phyloP scores from a whole-genome alignment of 2,113 vertebrate species.

The Abramis brama region DNA sequence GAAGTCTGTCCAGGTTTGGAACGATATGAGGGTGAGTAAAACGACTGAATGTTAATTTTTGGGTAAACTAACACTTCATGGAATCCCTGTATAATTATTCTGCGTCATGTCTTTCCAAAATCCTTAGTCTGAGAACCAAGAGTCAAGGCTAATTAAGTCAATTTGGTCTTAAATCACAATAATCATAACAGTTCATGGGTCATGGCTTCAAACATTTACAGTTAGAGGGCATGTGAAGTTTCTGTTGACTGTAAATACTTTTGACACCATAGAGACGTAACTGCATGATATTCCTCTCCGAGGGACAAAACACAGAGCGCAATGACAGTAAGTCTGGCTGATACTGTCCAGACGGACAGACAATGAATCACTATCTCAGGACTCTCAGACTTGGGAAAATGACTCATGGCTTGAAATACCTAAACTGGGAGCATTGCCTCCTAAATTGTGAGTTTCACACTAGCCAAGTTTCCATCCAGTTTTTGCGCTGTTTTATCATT shows the following conservation, averaged over 20 bases:
- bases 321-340: constrained; percentile 31
- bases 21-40: background rate
- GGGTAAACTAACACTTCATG: background rate
- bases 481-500: too few species aligned
- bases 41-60: background rate
- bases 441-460: background rate
- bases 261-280: constrained; percentile 41
- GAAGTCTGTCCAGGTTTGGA: background rate
- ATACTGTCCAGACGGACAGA: constrained; percentile 46
- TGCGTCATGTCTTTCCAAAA: constrained; percentile 22
- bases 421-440: background rate
- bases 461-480: too few species aligned
- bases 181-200: constrained; percentile 17
- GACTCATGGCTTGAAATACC: constrained; percentile 25
- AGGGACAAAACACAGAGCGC: constrained; percentile 14
- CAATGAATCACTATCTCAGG: constrained; percentile 43
- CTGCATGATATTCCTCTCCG: background rate
- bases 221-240: constrained; percentile 16
- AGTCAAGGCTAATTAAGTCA: constrained; percentile 17
- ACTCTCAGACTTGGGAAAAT: background rate
- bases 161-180: constrained; percentile 15
- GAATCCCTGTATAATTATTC: constrained; percentile 16
- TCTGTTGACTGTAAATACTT: constrained; percentile 48
- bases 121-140: background rate
- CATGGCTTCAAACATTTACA: constrained; percentile 15